Base-by-base conservation (phyloP, 2,113 vertebrate species). In the Ptilorrhoa leucosticta region DNA sequence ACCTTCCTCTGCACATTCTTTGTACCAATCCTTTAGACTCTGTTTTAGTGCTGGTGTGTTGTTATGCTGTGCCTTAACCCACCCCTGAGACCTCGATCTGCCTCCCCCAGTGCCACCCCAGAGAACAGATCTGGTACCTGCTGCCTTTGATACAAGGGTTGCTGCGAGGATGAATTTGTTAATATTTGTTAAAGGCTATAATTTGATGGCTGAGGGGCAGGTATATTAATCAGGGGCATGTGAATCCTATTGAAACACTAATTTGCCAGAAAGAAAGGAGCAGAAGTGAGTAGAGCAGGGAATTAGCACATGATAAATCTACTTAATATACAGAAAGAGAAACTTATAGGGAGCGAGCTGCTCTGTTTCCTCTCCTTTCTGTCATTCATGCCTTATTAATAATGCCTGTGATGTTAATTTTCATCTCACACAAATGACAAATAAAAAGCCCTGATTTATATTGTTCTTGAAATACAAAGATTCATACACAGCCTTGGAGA, bases 401-500 rank as follows among this genome's bases (percentile, higher is more conserved):
- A 95, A 97, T 95, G 90, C 82, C 79, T 96, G 84, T 96, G 94
- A 96, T 93, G 93, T 94, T 97, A 92, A 96, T 97, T 88, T 94
- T 91, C 87, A 83, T 87, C 87, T 96, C 92, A 90, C 45, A 48
- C 54, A 94, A 81, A 92, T 95, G 93, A 96, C 93, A 96, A 97
- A 97, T 93, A 96, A 88, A 93, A 89, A 95, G 48, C 45, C 45
- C 71, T 94, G 89, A 91, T 93, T 96, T 97, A 90, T 96, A 96
- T 95, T 97, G 97, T 94, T 96, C 91, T 76, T 83, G 87, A 96
- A 97, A 97, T 8, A 90, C 91, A 90, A 85, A 95, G 83, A 90
- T 90, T 94, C 92, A 56, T 53, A 89, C 45, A 37, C 69, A 93
- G 63, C 54, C 89, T 87, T 70, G n/a, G 68, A 94, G 69, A 87